These are phyloP conservation scores for Pelecanus crispus DNA, from an alignment of 2,113 vertebrate genomes.

Conservation along the genomic window DNA sequence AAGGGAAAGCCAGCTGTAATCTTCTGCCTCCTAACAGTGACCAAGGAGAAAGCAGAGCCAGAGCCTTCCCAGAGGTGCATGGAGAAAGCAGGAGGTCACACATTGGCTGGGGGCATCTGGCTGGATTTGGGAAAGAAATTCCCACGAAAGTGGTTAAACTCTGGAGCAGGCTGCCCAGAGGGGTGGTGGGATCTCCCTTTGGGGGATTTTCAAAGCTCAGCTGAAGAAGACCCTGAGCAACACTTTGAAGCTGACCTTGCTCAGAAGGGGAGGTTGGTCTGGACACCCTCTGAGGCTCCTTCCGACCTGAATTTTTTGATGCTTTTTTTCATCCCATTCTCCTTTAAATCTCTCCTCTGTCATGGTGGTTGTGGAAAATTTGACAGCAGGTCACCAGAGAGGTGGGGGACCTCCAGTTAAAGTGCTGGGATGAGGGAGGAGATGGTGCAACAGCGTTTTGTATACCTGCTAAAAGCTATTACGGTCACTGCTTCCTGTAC, in stretches of 20 bases:
- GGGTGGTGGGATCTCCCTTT: neutral
- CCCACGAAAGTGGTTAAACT: neutral
- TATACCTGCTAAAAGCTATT: neutral
- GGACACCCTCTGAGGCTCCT: neutral
- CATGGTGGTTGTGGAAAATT: fast-evolving
- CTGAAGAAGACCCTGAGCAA: neutral
- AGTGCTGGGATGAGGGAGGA: neutral
- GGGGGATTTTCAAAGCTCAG: neutral
- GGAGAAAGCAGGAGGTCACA: neutral
- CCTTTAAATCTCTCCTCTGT: neutral
- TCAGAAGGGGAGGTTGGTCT: too few species aligned
- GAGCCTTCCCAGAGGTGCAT: neutral
- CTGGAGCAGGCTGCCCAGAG: neutral
- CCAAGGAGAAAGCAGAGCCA: neutral
- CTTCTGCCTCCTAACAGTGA: neutral
- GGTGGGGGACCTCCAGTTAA: neutral
- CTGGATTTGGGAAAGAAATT: neutral
- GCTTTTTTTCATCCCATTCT: neutral
- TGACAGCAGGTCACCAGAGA: neutral
- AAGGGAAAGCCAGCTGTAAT: neutral
- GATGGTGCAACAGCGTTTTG: fast-evolving
- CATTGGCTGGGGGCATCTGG: neutral
- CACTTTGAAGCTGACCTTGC: neutral
- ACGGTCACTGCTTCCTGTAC: fast-evolving
- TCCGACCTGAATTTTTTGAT: fast-evolving